Percentiles rank a stretch among this genome's conserved stretches.
These are phyloP conservation scores for Scaptomyza reducta DNA, from an alignment of 2,888 invertebrate species.

Conservation along the genomic window DNA sequence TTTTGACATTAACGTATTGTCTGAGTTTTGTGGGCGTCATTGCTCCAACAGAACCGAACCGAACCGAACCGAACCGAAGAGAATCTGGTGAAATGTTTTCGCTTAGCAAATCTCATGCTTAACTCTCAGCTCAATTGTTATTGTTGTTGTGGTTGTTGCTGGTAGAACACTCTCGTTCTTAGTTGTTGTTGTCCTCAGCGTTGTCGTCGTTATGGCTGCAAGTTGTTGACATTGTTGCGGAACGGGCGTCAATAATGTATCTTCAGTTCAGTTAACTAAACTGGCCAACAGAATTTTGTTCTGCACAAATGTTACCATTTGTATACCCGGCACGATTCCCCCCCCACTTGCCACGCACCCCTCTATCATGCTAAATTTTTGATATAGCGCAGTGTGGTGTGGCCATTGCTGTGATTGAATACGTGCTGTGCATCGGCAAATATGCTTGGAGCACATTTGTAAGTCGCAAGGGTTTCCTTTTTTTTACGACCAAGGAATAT, in stretches of 20 bases:
- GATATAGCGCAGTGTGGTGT: slow-evolving; percentile 79
- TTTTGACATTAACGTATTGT: slow-evolving; percentile 29
- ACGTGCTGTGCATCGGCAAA: slow-evolving; percentile 61
- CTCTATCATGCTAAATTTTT: slow-evolving; percentile 57
- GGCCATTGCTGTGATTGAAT: slow-evolving; percentile 80
- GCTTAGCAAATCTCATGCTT: slow-evolving; percentile 75
- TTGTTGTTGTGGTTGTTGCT: slow-evolving; percentile 31
- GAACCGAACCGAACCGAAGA: background rate
- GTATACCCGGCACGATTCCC: slow-evolving; percentile 68
- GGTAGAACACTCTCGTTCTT: slow-evolving; percentile 26
- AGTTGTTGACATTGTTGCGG: slow-evolving; percentile 75
- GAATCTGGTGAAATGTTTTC: slow-evolving; percentile 69
- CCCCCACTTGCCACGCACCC: slow-evolving; percentile 7
- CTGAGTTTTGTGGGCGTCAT: slow-evolving; percentile 50
- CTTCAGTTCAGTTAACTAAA: slow-evolving; percentile 50
- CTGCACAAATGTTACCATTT: slow-evolving; percentile 63
- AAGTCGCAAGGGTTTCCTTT: slow-evolving; percentile 61
- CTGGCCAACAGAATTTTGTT: slow-evolving; percentile 47
- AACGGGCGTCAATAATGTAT: slow-evolving; percentile 75
- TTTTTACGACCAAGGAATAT: slow-evolving; percentile 51
- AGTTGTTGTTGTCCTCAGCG: slow-evolving; percentile 28
- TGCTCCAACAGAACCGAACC: slow-evolving; percentile 1
- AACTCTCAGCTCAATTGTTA: slow-evolving; percentile 58
- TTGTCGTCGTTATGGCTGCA: slow-evolving; percentile 75
- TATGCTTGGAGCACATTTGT: background rate